A percentile compares a stretch with the other conserved stretches of the same genome.
phyloP scores from a whole-genome alignment of 1,140 invertebrate genomes.

The Papilio helenus region DNA sequence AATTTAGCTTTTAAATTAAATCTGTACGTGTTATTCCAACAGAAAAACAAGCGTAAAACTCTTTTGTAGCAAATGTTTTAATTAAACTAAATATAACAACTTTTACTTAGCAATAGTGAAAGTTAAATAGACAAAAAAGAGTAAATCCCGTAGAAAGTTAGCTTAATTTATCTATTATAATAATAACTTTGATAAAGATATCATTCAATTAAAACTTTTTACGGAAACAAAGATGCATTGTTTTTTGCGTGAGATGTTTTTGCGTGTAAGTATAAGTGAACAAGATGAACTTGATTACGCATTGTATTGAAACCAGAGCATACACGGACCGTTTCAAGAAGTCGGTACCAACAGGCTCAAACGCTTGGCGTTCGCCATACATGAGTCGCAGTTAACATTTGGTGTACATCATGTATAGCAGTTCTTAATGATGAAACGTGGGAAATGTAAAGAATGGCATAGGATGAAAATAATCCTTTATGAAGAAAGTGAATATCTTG shows the following conservation, averaged over 20 bases:
- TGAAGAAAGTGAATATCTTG: no score
- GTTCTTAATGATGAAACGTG: constrained; percentile 2
- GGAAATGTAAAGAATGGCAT: neutral
- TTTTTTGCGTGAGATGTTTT: constrained; percentile 30
- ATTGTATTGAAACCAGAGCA: neutral
- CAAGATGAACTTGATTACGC: constrained; percentile 16
- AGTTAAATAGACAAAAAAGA: constrained; percentile 15
- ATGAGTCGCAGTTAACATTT: neutral
- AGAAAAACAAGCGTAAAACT: neutral
- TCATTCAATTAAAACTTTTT: constrained; percentile 30
- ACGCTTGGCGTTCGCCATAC: neutral
- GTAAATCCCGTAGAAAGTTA: constrained; percentile 7
- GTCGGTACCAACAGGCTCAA: neutral
- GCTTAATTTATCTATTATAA: constrained; percentile 24
- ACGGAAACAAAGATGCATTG: constrained; percentile 33
- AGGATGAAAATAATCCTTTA: neutral
- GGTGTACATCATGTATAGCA: neutral
- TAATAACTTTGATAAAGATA: constrained; percentile 17
- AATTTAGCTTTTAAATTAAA: neutral
- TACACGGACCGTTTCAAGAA: neutral
- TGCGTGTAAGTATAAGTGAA: neutral
- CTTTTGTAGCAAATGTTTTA: neutral
- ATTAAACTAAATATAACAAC: neutral
- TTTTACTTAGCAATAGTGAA: constrained; percentile 25
- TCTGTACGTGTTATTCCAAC: constrained; percentile 7